Conservation (phyloP, 2,113 vertebrate species). For the Empidonax alnorum region DNA sequence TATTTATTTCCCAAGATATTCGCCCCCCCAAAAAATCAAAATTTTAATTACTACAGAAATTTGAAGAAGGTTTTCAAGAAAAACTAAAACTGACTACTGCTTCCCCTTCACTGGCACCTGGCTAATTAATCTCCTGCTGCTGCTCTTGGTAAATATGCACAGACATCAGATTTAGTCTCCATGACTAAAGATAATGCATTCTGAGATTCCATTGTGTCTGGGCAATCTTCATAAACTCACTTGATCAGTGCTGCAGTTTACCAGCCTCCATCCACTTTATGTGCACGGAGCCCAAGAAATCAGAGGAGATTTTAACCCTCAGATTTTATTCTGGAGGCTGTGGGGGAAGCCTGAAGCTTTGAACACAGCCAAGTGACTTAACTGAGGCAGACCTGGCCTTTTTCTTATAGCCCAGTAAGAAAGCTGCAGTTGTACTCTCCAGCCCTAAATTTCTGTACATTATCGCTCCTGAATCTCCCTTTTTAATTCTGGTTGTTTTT, state of each 20-base stretch:
- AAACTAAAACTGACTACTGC: background rate
- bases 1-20: background rate
- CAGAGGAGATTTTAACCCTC: background rate
- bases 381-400: background rate
- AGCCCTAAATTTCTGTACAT: background rate
- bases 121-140: background rate
- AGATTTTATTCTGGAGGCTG: background rate
- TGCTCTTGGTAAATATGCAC: background rate
- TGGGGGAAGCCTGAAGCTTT: background rate
- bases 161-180: background rate
- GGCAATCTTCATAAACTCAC: background rate
- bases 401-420: background rate
- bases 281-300: background rate
- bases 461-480: background rate
- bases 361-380: background rate
- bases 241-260: background rate
- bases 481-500: background rate
- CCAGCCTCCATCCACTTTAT: background rate
- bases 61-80: background rate
- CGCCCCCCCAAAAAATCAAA: background rate
- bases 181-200: background rate
- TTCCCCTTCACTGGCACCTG: background rate
- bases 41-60: background rate
- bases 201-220: background rate
- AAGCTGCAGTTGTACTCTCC: background rate